Evolutionary conservation across 2,888 invertebrate genomes (phyloP).

Genomic region (Lutraria lutraria): DNA sequence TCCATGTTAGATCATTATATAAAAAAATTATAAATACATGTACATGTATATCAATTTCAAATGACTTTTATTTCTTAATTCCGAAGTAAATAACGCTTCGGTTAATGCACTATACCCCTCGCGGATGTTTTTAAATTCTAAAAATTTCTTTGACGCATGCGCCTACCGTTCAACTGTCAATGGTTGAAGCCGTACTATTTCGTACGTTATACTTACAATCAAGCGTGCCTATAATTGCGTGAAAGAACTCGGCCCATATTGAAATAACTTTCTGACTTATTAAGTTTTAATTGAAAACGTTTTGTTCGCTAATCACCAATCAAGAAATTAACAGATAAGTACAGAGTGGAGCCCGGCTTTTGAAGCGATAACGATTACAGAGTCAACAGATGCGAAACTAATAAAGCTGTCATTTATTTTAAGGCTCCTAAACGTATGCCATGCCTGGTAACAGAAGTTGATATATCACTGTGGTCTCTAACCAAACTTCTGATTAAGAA

Average conservation of each 20-base stretch:
- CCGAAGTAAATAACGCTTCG: too few species aligned
- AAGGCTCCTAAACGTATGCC: constrained; percentile 41
- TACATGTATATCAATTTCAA: too few species aligned
- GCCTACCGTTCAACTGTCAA: not conserved
- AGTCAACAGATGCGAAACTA: constrained; percentile 62
- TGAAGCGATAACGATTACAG: constrained; percentile 56
- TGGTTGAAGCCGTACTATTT: not conserved
- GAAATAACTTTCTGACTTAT: constrained; percentile 34
- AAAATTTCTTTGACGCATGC: not conserved
- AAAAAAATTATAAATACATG: too few species aligned
- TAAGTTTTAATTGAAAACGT: constrained; percentile 52
- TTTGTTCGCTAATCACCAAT: constrained; percentile 54
- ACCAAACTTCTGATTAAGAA: constrained; percentile 48
- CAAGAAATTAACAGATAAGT: constrained; percentile 55
- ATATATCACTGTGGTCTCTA: constrained; percentile 51
- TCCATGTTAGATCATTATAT: too few species aligned
- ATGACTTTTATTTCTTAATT: too few species aligned
- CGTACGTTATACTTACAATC: not conserved
- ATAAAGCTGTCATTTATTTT: constrained; percentile 66
- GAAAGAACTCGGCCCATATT: constrained; percentile 35
- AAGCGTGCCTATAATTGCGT: constrained; percentile 32
- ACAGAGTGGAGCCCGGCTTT: constrained; percentile 41
- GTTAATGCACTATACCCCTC: not conserved
- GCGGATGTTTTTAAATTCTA: not conserved
- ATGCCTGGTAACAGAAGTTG: constrained; percentile 53